Base-by-base conservation (phyloP, 2,113 vertebrate genomes). In the Girardinichthys multiradiatus region DNA sequence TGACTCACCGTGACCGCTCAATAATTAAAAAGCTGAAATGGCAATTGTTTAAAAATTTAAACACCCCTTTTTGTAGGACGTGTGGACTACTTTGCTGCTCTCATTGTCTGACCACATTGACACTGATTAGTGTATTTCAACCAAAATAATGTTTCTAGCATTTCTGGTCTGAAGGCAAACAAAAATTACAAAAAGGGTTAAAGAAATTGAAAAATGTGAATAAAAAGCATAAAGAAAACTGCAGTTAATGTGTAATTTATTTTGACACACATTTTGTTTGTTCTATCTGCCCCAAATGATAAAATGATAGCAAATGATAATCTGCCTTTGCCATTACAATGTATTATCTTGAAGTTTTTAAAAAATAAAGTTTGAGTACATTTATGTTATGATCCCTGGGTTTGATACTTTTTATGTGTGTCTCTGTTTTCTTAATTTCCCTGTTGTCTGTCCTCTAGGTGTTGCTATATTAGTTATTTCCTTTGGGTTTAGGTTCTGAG, bases 21-120 rank as follows among this genome's bases (percentile, higher is more conserved):
- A 93, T 93, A 90, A 92, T 93, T 92, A 61, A 94, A 85, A 72
- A 70, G 73, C 76, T 86, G 89, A 93, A 93, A 93, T 91, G 91
- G 88, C 82, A 89, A 86, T 81, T 87, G 78, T 87, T 91, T 80
- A 91, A 93, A 90, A 90, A 89, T 91, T 90, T 81, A 90, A 92
- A 86, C 70, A 68, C 2, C 35, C 61, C 61, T 57, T 59, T 85
- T 79, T 72, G 68, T 82, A 26, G 66, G 72, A 82, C 73, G 74
- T 66, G 74, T 76, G 75, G 75, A 51, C 54, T 65, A 72, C 61
- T 59, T 73, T 70, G 69, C 86, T 86, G 24, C 27, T 75, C 74
- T 69, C 57, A 35, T 70, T 72, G 7, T 68, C 71, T 61, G 1
- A 74, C 54, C 54, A 42, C 57, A 57, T 64, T 59, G 73, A 78